A percentile compares a stretch with the other conserved stretches of the same genome.
Conservation (phyloP, 1,140 invertebrate genomes). For the Diprion similis region DNA sequence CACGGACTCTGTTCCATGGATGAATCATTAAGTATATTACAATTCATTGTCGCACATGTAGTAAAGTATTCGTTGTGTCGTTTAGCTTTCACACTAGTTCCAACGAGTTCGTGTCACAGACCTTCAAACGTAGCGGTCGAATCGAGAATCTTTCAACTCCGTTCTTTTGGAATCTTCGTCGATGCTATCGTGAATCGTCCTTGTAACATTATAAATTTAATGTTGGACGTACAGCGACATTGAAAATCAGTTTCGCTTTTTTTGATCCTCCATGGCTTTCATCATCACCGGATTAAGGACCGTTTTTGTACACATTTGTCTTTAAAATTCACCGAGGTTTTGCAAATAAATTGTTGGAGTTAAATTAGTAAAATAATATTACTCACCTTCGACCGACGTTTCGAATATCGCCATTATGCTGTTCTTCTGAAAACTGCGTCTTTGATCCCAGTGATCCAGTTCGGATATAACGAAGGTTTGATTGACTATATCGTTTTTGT, state of each 20-base stretch:
- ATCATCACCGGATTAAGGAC: no score
- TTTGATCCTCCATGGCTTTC: no score
- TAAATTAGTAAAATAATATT: slow-evolving; percentile 10
- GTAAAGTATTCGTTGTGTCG: no score
- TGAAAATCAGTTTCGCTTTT: no score
- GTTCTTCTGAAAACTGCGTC: slow-evolving; percentile 74
- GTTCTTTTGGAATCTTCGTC: not conserved
- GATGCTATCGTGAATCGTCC: no score
- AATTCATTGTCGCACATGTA: no score
- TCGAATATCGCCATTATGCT: slow-evolving; percentile 77
- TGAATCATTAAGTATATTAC: no score
- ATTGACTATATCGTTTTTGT: slow-evolving; percentile 66
- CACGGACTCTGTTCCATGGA: no score
- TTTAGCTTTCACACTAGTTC: no score
- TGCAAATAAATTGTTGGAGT: not conserved
- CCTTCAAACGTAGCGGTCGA: not conserved
- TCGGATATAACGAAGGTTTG: slow-evolving; percentile 82
- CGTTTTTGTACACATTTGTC: not conserved
- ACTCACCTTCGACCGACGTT: slow-evolving; percentile 69
- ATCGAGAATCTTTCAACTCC: no score
- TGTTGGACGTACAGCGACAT: not conserved
- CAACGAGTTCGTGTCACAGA: not conserved
- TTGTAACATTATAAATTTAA: not conserved
- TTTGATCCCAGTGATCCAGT: slow-evolving; percentile 76
- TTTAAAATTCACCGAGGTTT: not conserved